These are phyloP conservation scores for Rotaria macrura DNA, from an alignment of 2,888 invertebrate species.

Conservation along the genomic window DNA sequence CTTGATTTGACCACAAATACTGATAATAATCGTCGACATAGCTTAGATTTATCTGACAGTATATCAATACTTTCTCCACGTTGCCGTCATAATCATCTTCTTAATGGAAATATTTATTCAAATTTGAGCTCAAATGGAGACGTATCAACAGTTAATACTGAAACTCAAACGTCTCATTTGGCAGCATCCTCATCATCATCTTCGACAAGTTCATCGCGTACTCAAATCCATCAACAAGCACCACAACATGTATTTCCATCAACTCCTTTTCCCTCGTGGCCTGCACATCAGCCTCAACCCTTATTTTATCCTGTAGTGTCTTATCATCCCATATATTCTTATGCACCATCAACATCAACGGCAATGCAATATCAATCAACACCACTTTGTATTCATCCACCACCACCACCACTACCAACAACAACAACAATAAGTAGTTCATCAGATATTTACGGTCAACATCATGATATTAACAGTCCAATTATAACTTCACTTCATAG, in stretches of 20 bases:
- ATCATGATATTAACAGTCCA: background rate
- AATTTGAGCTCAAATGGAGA: background rate
- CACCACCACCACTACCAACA: too few relatives aligned
- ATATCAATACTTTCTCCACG: background rate
- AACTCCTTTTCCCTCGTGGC: background rate
- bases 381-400: background rate
- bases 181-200: background rate
- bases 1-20: background rate
- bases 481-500: background rate
- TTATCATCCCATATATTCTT: background rate
- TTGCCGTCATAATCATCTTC: background rate
- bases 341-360: background rate
- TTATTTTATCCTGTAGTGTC: background rate
- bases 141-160: background rate
- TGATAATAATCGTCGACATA: background rate
- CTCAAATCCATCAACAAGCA: background rate
- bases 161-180: background rate
- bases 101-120: background rate
- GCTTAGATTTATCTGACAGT: conserved; percentile 3
- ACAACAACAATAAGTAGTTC: background rate
- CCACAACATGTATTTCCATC: background rate
- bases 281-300: background rate
- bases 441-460: background rate
- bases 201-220: background rate
- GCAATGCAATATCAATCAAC: background rate